A percentile compares a stretch with the other conserved stretches of the same genome.
Evolutionary conservation across 2,113 vertebrate genomes (phyloP).

Genomic region (Hippocampus abdominalis): DNA sequence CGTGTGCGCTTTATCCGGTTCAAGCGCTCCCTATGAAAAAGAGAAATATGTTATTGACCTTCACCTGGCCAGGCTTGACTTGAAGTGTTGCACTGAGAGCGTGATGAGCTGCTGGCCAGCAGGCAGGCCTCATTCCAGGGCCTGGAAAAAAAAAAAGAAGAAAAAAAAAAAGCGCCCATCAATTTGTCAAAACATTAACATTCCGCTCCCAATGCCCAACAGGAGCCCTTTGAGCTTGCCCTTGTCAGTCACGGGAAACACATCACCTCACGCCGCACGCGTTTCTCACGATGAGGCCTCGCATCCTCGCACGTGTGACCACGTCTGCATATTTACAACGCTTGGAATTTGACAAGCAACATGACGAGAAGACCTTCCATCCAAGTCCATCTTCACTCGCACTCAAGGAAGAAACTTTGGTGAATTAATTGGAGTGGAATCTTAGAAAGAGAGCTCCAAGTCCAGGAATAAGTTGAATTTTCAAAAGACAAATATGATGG

Average conservation of each 20-base stretch:
- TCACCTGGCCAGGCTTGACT: conserved; percentile 62
- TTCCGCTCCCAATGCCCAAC: conserved; percentile 40
- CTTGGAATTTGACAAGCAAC: conserved; percentile 43
- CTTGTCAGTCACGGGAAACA: conserved; percentile 55
- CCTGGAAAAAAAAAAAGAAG: background rate
- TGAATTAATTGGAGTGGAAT: background rate
- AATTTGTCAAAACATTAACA: conserved; percentile 63
- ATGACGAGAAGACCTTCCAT: conserved; percentile 29
- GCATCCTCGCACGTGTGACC: conserved; percentile 20
- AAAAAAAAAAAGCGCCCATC: conserved; percentile 49
- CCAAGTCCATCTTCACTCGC: conserved; percentile 11
- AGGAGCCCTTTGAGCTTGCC: conserved; percentile 28
- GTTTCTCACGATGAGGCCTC: conserved; percentile 44
- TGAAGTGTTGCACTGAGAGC: conserved; percentile 56
- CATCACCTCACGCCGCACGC: conserved; percentile 16
- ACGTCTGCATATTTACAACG: conserved; percentile 22
- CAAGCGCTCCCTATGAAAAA: conserved; percentile 63
- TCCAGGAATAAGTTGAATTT: too few species aligned
- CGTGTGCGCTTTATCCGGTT: conserved; percentile 57
- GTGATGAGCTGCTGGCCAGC: conserved; percentile 59
- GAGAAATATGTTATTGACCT: conserved; percentile 65
- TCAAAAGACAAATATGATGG: too few species aligned
- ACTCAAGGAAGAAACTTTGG: conserved; percentile 6
- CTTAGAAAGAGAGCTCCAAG: too few species aligned
- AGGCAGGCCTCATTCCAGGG: conserved; percentile 44